Conservation (phyloP, 2,888 invertebrate species). For the Tenthredo scrophulariae region DNA sequence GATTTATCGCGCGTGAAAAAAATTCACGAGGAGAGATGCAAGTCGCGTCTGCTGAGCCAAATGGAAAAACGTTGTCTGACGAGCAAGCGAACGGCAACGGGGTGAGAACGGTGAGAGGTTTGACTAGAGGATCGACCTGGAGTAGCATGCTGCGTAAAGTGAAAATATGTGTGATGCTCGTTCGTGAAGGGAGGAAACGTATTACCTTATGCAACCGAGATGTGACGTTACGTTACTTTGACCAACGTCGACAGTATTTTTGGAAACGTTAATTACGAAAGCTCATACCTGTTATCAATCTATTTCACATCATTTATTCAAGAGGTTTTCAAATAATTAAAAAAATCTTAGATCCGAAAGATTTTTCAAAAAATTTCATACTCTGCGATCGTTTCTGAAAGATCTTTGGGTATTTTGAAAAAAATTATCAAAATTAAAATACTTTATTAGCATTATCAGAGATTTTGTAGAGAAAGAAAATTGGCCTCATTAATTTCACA, state of each 20-base stretch:
- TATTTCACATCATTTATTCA: not conserved
- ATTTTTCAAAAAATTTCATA: too few relatives aligned
- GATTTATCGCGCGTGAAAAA: slow-evolving; percentile 36
- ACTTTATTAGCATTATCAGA: too few relatives aligned
- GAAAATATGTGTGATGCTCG: slow-evolving; percentile 57
- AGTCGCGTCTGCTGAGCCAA: slow-evolving; percentile 60
- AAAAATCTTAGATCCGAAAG: too few relatives aligned
- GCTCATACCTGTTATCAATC: not conserved
- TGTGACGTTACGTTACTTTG: not conserved
- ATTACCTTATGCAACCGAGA: not conserved
- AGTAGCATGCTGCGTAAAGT: slow-evolving; percentile 55
- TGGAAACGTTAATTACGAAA: not conserved
- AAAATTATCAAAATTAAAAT: too few relatives aligned
- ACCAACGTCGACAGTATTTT: not conserved
- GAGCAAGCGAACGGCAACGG: slow-evolving; percentile 49
- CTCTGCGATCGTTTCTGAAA: too few relatives aligned
- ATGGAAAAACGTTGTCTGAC: slow-evolving; percentile 70
- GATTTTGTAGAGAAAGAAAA: too few relatives aligned
- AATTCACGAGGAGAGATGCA: slow-evolving; percentile 35
- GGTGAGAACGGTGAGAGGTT: slow-evolving; percentile 51
- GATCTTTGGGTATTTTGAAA: too few relatives aligned
- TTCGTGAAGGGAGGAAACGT: not conserved
- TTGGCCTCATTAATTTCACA: too few relatives aligned
- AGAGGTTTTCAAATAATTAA: too few relatives aligned
- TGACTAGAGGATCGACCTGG: slow-evolving; percentile 44